These are phyloP conservation scores for Myotis vivesi DNA, from an alignment of 2,797 vertebrate species.

Conservation along the genomic window DNA sequence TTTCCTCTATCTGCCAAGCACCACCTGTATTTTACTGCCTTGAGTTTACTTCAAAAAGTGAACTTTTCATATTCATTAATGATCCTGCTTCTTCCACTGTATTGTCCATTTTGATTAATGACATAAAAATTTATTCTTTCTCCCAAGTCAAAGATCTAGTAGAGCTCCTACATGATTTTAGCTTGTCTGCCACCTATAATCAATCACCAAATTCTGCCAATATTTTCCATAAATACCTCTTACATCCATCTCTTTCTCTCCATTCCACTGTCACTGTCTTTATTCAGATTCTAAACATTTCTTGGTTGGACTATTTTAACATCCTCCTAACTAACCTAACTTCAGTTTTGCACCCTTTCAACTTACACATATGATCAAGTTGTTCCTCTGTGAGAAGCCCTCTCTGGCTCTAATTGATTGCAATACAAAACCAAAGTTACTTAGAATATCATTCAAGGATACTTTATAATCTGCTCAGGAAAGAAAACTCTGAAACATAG, in stretches of 20 bases:
- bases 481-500: neutral
- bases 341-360: neutral
- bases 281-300: neutral
- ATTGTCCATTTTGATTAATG: neutral
- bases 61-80: neutral
- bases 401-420: neutral
- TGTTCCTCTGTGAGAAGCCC: neutral
- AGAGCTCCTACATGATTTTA: neutral
- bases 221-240: neutral
- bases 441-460: neutral
- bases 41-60: neutral
- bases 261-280: neutral
- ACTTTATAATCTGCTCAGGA: neutral
- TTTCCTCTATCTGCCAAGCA: neutral
- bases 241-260: neutral
- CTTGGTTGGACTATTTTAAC: neutral
- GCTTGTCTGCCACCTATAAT: neutral
- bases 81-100: neutral
- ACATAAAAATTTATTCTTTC: neutral
- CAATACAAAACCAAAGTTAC: conserved; percentile 11
- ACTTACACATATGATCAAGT: neutral
- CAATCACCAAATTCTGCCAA: neutral
- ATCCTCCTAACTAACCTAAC: neutral
- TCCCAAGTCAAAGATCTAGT: neutral
- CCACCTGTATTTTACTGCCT: neutral